Percentiles rank a stretch among this genome's conserved stretches.
phyloP scores from a whole-genome alignment of 1,140 invertebrate genomes.

The Drosophila insularis region DNA sequence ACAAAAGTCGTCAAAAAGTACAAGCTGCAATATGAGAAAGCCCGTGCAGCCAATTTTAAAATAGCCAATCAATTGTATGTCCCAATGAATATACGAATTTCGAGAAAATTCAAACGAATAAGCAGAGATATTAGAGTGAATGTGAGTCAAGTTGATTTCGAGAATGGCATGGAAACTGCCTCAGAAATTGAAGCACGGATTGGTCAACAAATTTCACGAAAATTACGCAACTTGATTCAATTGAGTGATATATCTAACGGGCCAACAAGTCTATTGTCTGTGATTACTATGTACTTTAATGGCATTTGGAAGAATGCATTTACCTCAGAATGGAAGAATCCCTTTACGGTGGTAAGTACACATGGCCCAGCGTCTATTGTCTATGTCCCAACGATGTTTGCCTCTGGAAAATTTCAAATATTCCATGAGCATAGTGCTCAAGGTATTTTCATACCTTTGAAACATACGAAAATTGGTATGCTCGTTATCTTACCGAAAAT shows the following conservation, averaged over 20 bases:
- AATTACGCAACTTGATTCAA: not conserved
- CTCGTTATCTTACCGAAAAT: constrained; percentile 4
- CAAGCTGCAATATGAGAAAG: not conserved
- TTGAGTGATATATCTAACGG: not conserved
- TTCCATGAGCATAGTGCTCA: not conserved
- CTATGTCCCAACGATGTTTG: constrained; percentile 22
- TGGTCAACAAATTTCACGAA: not conserved
- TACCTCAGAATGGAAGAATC: not conserved
- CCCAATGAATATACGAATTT: not conserved
- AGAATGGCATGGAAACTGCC: not conserved
- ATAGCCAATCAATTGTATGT: constrained; percentile 18
- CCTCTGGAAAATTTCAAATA: not conserved
- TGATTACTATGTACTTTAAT: not conserved
- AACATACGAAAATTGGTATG: constrained; percentile 5
- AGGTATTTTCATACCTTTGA: constrained; percentile 23
- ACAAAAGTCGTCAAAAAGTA: not conserved
- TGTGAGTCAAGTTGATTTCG: constrained; percentile 6
- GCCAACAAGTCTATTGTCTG: not conserved
- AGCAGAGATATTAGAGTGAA: not conserved
- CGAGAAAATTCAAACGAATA: not conserved
- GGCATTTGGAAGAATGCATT: not conserved
- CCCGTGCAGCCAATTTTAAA: not conserved
- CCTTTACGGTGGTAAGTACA: not conserved
- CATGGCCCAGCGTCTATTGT: too few relatives aligned
- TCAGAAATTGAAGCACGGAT: constrained; percentile 4